These are phyloP conservation scores for Watsonalla binaria DNA, from an alignment of 2,888 invertebrate genomes.

Conservation along the genomic window DNA sequence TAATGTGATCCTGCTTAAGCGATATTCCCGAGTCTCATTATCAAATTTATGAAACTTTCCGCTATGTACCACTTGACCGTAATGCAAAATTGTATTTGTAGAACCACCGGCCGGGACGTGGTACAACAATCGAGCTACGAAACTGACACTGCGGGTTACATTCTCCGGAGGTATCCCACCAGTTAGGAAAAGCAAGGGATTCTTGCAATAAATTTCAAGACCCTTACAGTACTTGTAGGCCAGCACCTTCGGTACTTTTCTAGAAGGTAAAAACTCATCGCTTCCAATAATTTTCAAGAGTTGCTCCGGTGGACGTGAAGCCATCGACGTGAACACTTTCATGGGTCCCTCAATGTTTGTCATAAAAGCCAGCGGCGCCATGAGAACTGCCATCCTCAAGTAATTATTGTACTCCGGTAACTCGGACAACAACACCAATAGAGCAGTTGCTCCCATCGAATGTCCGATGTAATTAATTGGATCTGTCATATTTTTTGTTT, in stretches of 20 bases:
- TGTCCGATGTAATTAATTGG: slow-evolving; percentile 55
- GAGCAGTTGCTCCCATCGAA: slow-evolving; percentile 59
- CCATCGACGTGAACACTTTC: slow-evolving; percentile 30
- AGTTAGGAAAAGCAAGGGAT: slow-evolving; percentile 52
- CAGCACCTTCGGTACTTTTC: slow-evolving; percentile 41
- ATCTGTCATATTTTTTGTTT: slow-evolving; percentile 28
- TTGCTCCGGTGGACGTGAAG: slow-evolving; percentile 25
- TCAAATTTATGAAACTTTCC: slow-evolving; percentile 50
- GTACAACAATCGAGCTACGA: slow-evolving; percentile 38
- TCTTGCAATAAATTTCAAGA: slow-evolving; percentile 39
- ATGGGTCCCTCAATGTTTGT: slow-evolving; percentile 42
- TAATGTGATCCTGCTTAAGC: slow-evolving; percentile 32
- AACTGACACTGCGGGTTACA: slow-evolving; percentile 28
- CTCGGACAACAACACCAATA: slow-evolving; percentile 48
- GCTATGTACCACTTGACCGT: slow-evolving; percentile 42
- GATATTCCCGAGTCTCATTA: slow-evolving; percentile 29
- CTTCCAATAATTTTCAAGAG: slow-evolving; percentile 35
- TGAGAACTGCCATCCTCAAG: slow-evolving; percentile 46
- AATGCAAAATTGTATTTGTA: slow-evolving; percentile 52
- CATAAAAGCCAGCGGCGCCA: slow-evolving; percentile 55
- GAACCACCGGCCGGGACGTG: slow-evolving; percentile 58
- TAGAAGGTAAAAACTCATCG: slow-evolving; percentile 45
- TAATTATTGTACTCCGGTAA: slow-evolving; percentile 43
- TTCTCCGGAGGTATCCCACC: slow-evolving; percentile 31
- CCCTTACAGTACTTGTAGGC: slow-evolving; percentile 42